Conservation (phyloP, 2,113 vertebrate species). For the Balaeniceps rex region DNA sequence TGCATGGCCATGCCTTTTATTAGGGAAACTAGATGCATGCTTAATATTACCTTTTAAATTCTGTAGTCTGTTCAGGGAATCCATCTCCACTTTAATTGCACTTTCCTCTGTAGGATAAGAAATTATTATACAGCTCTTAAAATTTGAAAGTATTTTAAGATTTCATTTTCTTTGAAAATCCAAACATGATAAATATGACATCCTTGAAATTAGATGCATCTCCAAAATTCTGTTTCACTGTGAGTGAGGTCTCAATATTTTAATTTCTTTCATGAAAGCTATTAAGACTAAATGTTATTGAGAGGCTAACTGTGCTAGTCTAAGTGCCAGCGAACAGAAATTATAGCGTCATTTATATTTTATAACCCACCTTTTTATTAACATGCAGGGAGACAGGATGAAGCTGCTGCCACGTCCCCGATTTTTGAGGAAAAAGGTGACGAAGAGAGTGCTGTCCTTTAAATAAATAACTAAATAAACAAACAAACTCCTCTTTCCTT, state of each 20-base stretch:
- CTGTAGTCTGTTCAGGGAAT: background rate
- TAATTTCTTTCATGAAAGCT: background rate
- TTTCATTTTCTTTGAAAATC: background rate
- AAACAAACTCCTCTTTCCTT: background rate
- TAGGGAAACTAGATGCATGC: background rate
- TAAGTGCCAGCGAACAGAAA: background rate
- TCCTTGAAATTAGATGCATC: background rate
- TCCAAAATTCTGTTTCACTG: background rate
- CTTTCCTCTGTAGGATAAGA: background rate
- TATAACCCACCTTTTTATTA: background rate
- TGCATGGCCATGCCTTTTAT: background rate
- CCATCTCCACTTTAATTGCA: background rate
- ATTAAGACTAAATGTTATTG: background rate
- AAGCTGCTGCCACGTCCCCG: fast-evolving
- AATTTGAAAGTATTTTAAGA: background rate
- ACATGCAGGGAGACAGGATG: background rate
- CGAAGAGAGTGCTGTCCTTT: background rate
- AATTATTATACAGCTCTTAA: background rate
- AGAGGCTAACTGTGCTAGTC: background rate
- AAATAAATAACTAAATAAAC: background rate
- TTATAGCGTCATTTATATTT: background rate
- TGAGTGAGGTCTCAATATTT: background rate
- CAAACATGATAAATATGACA: background rate
- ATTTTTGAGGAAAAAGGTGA: background rate
- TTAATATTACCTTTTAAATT: background rate